Evolutionary conservation across 2,797 vertebrate species (phyloP), one percentile per base, ranked within the genome.

Genomic region (Buphagus erythrorhynchus): DNA sequence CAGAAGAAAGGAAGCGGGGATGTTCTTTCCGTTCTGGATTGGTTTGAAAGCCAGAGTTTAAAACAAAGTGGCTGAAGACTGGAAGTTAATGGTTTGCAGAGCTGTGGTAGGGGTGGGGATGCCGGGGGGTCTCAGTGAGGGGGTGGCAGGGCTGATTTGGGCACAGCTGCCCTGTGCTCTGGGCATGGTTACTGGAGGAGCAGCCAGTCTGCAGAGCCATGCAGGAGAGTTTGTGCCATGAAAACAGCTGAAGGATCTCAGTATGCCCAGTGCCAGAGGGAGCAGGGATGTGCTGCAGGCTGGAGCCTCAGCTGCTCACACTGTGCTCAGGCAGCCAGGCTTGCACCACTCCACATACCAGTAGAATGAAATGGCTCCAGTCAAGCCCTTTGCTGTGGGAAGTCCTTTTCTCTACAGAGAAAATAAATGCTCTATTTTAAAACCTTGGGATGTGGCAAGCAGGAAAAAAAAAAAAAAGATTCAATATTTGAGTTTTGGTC

Each of bases 101-200:
- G 46, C 57, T 42, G 46, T 33, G 59, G 16, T 33, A 43, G 57
- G n/a, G 29, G n/a, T 35, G 33, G 67, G 36, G 54, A 20, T 63
- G 25, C 21, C 0, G 1, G 9, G 5, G 18, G 54, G 3, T 52
- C 16, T 45, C 33, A 46, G 54, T 28, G 62, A 71, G 36, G 16
- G 25, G 10, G 6, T 19, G 28, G 20, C 1, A 1, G 29, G 54
- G 22, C 28, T 81, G 69, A 33, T 31, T 22, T 40, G 38, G 67
- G 33, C 52, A 61, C 1, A 21, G 33, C 2, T 77, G 40, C 8
- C 42, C 25, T 7, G 8, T 87, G 46, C 13, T 33, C 28, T 54
- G 48, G 76, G 35, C 48, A 58, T 0, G 2, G 48, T 25, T 31
- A 38, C n/a, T 1, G 0, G 0, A 52, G 58, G 3, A 7, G 68